These are phyloP conservation scores for Moxostoma hubbsi DNA, from an alignment of 2,797 vertebrate genomes.

Conservation along the genomic window DNA sequence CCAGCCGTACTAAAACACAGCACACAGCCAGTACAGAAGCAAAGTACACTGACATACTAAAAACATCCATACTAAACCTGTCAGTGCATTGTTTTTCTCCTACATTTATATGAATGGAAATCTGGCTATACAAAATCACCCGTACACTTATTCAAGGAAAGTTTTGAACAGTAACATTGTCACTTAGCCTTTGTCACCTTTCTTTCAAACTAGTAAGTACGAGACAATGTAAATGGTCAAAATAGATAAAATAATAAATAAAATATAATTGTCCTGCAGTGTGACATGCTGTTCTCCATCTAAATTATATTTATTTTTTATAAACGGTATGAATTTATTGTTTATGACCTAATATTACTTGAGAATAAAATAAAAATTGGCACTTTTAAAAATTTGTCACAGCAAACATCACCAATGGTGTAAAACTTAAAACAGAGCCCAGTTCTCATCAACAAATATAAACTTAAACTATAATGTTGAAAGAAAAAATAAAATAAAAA, in stretches of 20 bases:
- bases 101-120: background rate
- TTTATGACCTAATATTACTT: background rate
- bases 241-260: background rate
- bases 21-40: constrained; percentile 4
- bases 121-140: background rate
- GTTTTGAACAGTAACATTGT: background rate
- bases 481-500: background rate
- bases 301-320: too few relatives aligned
- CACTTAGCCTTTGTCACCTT: background rate
- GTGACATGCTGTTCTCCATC: background rate
- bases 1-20: background rate
- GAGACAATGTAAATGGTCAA: background rate
- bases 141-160: background rate
- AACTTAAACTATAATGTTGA: too few relatives aligned
- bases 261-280: background rate
- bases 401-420: too few relatives aligned
- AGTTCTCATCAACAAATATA: too few relatives aligned
- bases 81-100: background rate
- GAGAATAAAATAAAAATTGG: background rate
- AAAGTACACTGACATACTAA: background rate
- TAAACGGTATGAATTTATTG: too few relatives aligned
- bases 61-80: constrained; percentile 5
- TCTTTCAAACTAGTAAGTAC: background rate
- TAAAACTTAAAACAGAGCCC: too few relatives aligned
- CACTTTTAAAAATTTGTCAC: background rate